phyloP scores from a whole-genome alignment of 1,140 invertebrate species.

The Eupristina koningsbergeri region DNA sequence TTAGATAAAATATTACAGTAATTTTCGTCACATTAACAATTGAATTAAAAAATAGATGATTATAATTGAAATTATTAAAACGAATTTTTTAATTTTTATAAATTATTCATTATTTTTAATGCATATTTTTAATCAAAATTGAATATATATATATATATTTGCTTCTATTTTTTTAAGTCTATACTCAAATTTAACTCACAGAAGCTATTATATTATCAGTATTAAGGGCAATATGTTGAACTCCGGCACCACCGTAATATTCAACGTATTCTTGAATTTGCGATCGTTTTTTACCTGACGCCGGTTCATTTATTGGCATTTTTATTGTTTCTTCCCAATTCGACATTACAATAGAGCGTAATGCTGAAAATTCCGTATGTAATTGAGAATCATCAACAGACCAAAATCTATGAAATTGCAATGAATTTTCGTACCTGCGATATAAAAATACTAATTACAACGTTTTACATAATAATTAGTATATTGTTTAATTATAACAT shows the following conservation, averaged over 20 bases:
- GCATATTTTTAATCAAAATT: background rate
- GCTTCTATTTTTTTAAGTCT: no score
- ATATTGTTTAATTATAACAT: background rate
- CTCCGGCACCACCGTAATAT: slow-evolving; percentile 97
- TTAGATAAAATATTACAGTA: no score
- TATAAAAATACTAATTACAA: slow-evolving; percentile 26
- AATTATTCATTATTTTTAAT: no score
- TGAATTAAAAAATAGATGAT: no score
- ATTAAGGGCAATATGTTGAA: slow-evolving; percentile 98
- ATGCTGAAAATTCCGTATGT: slow-evolving; percentile 95
- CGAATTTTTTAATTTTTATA: no score
- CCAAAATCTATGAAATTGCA: slow-evolving; percentile 99
- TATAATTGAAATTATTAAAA: background rate
- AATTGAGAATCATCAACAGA: slow-evolving; percentile 97
- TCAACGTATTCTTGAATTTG: slow-evolving; percentile 99
- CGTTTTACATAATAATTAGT: background rate
- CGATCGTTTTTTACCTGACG: slow-evolving; percentile 94
- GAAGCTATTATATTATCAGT: slow-evolving; percentile 92
- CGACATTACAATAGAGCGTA: slow-evolving; percentile 96
- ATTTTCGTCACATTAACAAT: no score
- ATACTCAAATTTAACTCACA: slow-evolving; percentile 74
- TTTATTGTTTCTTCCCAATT: slow-evolving; percentile 99
- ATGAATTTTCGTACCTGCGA: slow-evolving; percentile 88
- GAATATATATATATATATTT: background rate
- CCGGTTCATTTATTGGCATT: slow-evolving; percentile 99